These are phyloP conservation scores for Cygnus olor DNA, from an alignment of 2,797 vertebrate species.

Conservation along the genomic window DNA sequence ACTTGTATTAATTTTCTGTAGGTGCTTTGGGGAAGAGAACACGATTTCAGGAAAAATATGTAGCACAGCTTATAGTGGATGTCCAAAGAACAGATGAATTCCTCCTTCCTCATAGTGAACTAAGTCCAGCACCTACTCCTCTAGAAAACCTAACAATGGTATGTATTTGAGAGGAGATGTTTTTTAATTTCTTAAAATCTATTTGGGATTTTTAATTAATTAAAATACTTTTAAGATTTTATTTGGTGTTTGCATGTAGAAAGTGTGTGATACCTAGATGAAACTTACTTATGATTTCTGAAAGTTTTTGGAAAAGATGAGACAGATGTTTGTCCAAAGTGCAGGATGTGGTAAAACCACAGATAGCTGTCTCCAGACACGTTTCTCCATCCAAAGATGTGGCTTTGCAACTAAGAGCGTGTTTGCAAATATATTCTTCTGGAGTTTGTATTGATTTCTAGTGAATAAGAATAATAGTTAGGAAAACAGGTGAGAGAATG, in stretches of 20 bases:
- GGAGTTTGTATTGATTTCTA: background rate
- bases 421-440: background rate
- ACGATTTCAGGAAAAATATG: constrained; percentile 91
- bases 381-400: background rate
- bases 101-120: constrained; percentile 47
- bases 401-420: background rate
- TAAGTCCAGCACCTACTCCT: constrained; percentile 83
- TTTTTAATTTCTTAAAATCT: background rate
- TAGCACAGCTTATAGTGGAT: constrained; percentile 93
- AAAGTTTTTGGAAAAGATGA: background rate
- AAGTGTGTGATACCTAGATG: background rate
- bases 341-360: background rate
- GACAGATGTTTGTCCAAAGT: background rate
- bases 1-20: constrained; percentile 63
- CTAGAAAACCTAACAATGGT: constrained; percentile 87
- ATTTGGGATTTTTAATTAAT: background rate
- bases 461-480: background rate
- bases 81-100: constrained; percentile 82
- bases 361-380: background rate
- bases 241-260: background rate
- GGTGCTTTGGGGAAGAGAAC: constrained; percentile 96
- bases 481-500: background rate
- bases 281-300: background rate
- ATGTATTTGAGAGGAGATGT: constrained; percentile 20
- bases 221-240: background rate